Percentiles rank a stretch among this genome's conserved stretches.
Conservation (phyloP, 2,888 invertebrate species). For the Phortica magna region DNA sequence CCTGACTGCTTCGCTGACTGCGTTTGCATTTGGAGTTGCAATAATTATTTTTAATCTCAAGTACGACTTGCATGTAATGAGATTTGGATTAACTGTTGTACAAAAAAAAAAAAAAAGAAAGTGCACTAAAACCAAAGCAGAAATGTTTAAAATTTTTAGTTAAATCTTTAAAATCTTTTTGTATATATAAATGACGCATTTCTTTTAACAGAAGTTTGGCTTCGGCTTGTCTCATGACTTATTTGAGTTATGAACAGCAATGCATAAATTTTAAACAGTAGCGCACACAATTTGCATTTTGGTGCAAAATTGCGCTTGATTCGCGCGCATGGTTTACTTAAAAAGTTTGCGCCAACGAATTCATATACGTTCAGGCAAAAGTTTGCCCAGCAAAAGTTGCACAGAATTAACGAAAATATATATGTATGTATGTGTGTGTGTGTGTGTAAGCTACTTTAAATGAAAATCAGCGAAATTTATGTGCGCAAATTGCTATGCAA, state of each 20-base stretch:
- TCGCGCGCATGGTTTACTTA: constrained; percentile 18
- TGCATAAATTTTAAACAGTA: constrained; percentile 11
- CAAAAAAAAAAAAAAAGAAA: constrained; percentile 19
- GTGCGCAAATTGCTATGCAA: not conserved
- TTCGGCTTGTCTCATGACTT: not conserved
- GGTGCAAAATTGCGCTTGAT: not conserved
- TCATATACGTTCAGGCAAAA: not conserved
- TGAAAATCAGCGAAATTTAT: not conserved
- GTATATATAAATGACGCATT: not conserved
- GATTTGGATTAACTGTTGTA: constrained; percentile 65
- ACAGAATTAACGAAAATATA: constrained; percentile 11
- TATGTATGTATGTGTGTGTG: no score
- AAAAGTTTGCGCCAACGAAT: constrained; percentile 8
- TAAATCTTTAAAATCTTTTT: not conserved
- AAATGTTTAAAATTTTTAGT: not conserved
- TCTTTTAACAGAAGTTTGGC: not conserved
- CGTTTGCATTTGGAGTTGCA: constrained; percentile 64
- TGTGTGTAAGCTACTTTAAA: not conserved
- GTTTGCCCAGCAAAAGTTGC: not conserved
- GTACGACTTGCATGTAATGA: constrained; percentile 69
- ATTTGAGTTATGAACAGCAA: not conserved
- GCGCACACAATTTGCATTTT: constrained; percentile 4
- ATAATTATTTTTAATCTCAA: constrained; percentile 72
- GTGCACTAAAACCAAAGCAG: not conserved
- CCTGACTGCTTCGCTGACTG: constrained; percentile 49